Evolutionary conservation across 2,888 invertebrate genomes (phyloP), one percentile per base, ranked within the genome.

Genomic region (Globia sparganii): DNA sequence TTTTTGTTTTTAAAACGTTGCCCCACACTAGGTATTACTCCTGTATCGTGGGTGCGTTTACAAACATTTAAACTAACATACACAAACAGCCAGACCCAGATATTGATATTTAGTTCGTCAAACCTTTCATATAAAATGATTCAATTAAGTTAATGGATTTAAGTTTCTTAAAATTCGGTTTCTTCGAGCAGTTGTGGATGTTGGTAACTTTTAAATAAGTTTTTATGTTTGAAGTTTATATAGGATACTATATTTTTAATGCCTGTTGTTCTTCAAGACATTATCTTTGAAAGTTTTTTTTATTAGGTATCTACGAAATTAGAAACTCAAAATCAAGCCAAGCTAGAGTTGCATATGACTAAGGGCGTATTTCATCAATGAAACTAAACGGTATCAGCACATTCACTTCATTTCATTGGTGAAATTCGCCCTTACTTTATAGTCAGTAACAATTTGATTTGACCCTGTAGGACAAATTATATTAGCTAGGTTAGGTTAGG

Each of bases 221-320:
- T 85, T 88, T 87, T 81, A 87, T 61, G 80, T 66, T 15, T 59
- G 31, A 78, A 84, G 78, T 87, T 87, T 88, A 81, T 75, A 87
- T 77, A 67, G 65, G 58, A 73, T 78, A 73, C 70, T 75, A 72
- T 73, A 86, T 77, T 78, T 88, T 80, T 73, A 67, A 80, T 73
- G 78, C 49, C 49, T 67, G 74, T 66, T 72, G 75, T 88, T 75
- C 34, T 77, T 69, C 56, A 78, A 86, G 68, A 73, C 72, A 72
- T 80, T 75, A 77, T 76, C 70, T 72, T 76, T 46, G 18, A 68
- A 81, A 78, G 73, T 72, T 86, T 72, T 80, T 73, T 62, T 75
- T 68, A 77, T 75, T 77, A 64, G 2, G 9, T 77, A 71, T 68
- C 58, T 77, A 43, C 25, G 28, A 70, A 66, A 72, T 64, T 71